Base-by-base conservation (phyloP, 2,113 vertebrate genomes). In the Micronycteris hirsuta region DNA sequence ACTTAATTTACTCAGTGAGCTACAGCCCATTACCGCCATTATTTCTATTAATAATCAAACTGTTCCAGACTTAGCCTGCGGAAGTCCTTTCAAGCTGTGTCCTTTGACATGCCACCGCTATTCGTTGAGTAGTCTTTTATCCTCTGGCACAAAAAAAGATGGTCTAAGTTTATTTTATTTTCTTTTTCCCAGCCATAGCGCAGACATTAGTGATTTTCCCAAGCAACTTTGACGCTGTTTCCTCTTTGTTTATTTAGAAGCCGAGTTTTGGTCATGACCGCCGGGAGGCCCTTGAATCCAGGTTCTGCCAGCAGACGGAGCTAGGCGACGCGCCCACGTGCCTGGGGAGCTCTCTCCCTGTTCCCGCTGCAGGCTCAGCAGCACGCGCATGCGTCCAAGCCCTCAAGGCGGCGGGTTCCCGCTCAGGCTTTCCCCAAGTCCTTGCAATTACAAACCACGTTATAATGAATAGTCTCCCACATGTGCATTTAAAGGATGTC, bases 321-420 rank as follows among this genome's bases (percentile, higher is more conserved):
- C 22, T 28, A 28, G 13, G 43, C n/a, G 17, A 54, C 26, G 4
- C 13, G 2, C 10, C 17, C 9, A 11, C 3, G 2, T 20, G 0
- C 63, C 28, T 14, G 8, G 14, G 2, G 4, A 45, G 10, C 16
- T 31, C 43, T 36, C 43, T 8, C 11, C 68, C 7, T 7, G 63
- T 8, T 56, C 20, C 4, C 5, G n/a, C 22, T 36, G 28, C 58
- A 61, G 58, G 58, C 58, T 61, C 58, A 3, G 58, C 11, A 12
- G 58, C 11, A 10, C 1, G 2, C 58, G 12, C 58, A 11, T 12
- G 24, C 4, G 24, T 11, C 58, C 58, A 4, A 28, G 58, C 8
- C 22, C 56, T 58, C 22, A 8, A 58, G 56, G n/a, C 77, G 49
- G 31, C 15, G 16, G 31, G 20, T 7, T 20, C 6, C 15, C 36